phyloP scores from a whole-genome alignment of 2,797 vertebrate genomes.

The Fratercula arctica region DNA sequence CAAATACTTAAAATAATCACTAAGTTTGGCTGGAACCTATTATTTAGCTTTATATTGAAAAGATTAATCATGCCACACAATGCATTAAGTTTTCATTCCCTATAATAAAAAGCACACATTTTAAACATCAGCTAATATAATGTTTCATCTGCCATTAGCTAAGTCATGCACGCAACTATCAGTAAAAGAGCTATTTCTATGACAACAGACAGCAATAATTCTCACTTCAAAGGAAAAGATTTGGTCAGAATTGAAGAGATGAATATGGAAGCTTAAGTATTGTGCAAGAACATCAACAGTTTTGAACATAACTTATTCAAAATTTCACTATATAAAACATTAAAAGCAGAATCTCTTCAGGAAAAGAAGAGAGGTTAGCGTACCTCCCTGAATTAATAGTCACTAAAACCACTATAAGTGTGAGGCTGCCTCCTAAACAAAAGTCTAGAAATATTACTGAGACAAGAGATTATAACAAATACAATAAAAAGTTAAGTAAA shows the following conservation, averaged over 20 bases:
- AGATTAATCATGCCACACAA: not conserved
- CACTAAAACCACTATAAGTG: not conserved
- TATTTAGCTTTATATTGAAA: constrained; percentile 9
- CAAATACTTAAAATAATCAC: constrained; percentile 2
- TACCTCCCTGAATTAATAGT: not conserved
- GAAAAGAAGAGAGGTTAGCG: not conserved
- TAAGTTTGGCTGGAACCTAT: not conserved
- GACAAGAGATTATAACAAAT: not conserved
- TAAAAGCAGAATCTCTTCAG: not conserved
- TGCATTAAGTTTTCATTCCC: not conserved
- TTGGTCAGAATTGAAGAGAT: not conserved
- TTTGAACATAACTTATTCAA: not conserved
- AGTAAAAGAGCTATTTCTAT: not conserved
- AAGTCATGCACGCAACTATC: accelerated
- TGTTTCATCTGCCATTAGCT: not conserved
- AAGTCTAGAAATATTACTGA: not conserved
- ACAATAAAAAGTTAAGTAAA: not conserved
- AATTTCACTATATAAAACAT: not conserved
- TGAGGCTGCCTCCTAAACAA: not conserved
- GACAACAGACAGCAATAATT: constrained; percentile 1
- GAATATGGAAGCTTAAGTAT: not conserved
- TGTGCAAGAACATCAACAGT: not conserved
- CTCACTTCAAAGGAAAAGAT: not conserved
- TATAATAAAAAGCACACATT: not conserved
- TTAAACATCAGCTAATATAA: not conserved